phyloP scores from a whole-genome alignment of 1,140 invertebrate genomes.

The Zaprionus africanus region DNA sequence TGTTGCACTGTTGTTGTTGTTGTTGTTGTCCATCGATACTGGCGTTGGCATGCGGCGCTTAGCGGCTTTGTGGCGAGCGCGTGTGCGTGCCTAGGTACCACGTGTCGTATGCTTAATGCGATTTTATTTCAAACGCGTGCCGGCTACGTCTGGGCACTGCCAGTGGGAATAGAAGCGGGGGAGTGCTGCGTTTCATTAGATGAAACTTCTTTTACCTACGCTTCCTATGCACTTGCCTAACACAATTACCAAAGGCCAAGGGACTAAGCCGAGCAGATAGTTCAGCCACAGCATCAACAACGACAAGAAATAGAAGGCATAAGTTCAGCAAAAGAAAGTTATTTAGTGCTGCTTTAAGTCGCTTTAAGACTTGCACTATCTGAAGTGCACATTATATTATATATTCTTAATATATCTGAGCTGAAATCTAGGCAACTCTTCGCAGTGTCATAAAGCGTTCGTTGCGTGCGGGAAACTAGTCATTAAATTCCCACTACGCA shows the following conservation, averaged over 20 bases:
- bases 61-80: conserved; percentile 25
- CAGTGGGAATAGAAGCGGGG: background rate
- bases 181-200: conserved; percentile 26
- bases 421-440: conserved; percentile 36
- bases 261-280: background rate
- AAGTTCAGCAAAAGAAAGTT: no score
- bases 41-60: conserved; percentile 29
- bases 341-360: background rate
- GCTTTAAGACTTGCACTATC: background rate
- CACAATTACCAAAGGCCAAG: conserved; percentile 13
- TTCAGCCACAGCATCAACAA: background rate
- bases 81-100: conserved; percentile 69
- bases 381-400: background rate
- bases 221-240: conserved; percentile 12
- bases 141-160: conserved; percentile 13
- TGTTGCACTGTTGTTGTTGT: conserved; percentile 42
- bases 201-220: conserved; percentile 2
- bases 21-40: conserved; percentile 32
- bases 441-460: conserved; percentile 40
- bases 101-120: conserved; percentile 78
- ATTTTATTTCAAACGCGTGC: conserved; percentile 74
- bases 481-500: conserved; percentile 45
- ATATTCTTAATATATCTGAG: background rate
- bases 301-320: background rate
- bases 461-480: conserved; percentile 45